A percentile compares a stretch with the other conserved stretches of the same genome.
phyloP scores from a whole-genome alignment of 2,113 vertebrate species.

The Gallinago jamesoni region DNA sequence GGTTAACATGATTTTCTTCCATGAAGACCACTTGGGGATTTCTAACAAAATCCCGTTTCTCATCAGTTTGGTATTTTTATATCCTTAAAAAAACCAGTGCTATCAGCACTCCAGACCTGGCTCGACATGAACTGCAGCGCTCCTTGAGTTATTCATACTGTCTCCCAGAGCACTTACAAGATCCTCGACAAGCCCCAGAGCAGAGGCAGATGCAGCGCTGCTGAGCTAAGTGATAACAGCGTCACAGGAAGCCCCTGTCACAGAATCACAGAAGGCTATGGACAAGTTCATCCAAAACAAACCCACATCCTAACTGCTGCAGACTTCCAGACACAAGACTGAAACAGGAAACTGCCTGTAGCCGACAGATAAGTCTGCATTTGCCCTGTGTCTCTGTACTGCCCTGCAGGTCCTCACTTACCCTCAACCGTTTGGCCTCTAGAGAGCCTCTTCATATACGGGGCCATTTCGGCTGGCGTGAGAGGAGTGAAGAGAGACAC shows the following conservation, averaged over 20 bases:
- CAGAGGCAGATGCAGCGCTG: background rate
- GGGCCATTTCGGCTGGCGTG: conserved; percentile 87
- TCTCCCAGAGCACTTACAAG: background rate
- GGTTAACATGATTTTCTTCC: background rate
- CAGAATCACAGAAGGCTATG: background rate
- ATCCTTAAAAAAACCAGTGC: background rate
- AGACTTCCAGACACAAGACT: background rate
- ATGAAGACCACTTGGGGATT: background rate
- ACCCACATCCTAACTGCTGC: background rate
- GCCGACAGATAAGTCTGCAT: background rate
- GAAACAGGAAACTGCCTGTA: background rate
- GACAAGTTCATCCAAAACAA: background rate
- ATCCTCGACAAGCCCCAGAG: background rate
- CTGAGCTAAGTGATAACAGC: background rate
- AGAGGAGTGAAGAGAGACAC: conserved; percentile 87
- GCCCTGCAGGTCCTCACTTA: conserved; percentile 65
- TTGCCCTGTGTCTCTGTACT: background rate
- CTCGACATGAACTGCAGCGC: background rate
- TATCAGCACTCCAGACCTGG: background rate
- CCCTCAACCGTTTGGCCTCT: conserved; percentile 91
- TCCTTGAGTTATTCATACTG: background rate
- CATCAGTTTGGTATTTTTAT: background rate
- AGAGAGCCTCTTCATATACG: conserved; percentile 90
- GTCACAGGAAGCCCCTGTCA: background rate
- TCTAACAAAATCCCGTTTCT: background rate